Conservation (phyloP, 1,140 invertebrate species). For the Glomeris maerens region DNA sequence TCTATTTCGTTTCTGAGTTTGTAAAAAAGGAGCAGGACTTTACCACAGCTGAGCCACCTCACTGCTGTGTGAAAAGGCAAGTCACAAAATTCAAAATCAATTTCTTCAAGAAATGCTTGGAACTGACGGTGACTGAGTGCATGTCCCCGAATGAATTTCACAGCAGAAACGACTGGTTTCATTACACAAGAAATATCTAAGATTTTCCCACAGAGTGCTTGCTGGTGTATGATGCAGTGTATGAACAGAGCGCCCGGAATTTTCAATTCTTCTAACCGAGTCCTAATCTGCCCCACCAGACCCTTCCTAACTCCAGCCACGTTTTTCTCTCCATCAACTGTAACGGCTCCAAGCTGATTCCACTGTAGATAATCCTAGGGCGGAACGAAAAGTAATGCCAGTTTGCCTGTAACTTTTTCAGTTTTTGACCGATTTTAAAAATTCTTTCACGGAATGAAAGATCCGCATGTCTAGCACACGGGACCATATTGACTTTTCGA, state of each 20-base stretch:
- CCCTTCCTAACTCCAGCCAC: too few species aligned
- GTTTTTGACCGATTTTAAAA: too few species aligned
- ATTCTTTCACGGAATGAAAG: too few species aligned
- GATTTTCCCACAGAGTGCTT: too few species aligned
- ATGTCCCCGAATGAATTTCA: slow-evolving; percentile 25
- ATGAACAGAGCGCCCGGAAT: slow-evolving; percentile 15
- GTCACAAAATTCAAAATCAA: slow-evolving; percentile 22
- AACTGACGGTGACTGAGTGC: slow-evolving; percentile 25
- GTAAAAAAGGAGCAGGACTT: slow-evolving; percentile 26
- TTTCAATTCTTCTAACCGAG: neutral
- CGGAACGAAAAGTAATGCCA: too few species aligned
- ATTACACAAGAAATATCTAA: slow-evolving; percentile 19
- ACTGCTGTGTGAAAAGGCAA: slow-evolving; percentile 26
- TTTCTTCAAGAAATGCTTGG: slow-evolving; percentile 23
- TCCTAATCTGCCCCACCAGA: neutral
- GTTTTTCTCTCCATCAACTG: too few species aligned
- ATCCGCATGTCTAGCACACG: too few species aligned
- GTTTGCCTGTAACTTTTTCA: too few species aligned
- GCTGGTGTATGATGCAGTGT: slow-evolving; percentile 28
- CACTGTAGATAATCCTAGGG: neutral
- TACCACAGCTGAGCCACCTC: slow-evolving; percentile 27
- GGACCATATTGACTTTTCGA: too few species aligned
- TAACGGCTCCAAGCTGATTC: neutral
- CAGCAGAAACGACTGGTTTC: slow-evolving; percentile 21
- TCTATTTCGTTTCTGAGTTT: slow-evolving; percentile 19